phyloP scores from a whole-genome alignment of 2,888 invertebrate species.

The Heterodera filipjevi region DNA sequence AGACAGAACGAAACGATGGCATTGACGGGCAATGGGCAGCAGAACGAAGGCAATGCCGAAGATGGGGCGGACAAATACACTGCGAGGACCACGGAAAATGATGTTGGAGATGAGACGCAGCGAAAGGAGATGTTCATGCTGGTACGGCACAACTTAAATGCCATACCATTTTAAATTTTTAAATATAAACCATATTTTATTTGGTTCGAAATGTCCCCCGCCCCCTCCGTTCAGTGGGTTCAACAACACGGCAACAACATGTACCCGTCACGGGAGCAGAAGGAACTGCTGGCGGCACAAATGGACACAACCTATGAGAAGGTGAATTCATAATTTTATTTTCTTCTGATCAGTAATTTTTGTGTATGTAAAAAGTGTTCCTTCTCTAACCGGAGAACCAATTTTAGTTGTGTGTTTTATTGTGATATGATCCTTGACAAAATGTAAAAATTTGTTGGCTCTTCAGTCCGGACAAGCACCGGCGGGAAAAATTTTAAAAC shows the following conservation, averaged over 20 bases:
- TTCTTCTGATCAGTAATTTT: too few species aligned
- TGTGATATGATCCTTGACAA: too few species aligned
- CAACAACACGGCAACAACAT: conserved; percentile 29
- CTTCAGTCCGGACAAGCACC: too few species aligned
- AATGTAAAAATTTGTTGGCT: too few species aligned
- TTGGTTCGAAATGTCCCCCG: too few species aligned
- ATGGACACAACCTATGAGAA: conserved; percentile 19
- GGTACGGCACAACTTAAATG: background rate
- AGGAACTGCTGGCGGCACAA: conserved; percentile 29
- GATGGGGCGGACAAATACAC: background rate
- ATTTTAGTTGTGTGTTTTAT: too few species aligned
- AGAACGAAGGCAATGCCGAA: background rate
- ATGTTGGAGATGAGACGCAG: background rate
- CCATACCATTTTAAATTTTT: background rate
- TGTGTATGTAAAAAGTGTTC: too few species aligned
- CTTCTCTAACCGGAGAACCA: too few species aligned
- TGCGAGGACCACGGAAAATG: background rate
- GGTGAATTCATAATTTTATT: too few species aligned
- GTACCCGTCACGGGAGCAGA: conserved; percentile 37
- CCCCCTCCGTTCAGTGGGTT: conserved; percentile 26
- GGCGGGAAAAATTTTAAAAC: too few species aligned
- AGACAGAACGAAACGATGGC: background rate
- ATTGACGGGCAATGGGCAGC: background rate
- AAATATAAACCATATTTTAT: background rate
- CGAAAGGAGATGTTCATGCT: background rate